These are phyloP conservation scores for Ursus arctos DNA, from an alignment of 2,113 vertebrate genomes.

Conservation along the genomic window DNA sequence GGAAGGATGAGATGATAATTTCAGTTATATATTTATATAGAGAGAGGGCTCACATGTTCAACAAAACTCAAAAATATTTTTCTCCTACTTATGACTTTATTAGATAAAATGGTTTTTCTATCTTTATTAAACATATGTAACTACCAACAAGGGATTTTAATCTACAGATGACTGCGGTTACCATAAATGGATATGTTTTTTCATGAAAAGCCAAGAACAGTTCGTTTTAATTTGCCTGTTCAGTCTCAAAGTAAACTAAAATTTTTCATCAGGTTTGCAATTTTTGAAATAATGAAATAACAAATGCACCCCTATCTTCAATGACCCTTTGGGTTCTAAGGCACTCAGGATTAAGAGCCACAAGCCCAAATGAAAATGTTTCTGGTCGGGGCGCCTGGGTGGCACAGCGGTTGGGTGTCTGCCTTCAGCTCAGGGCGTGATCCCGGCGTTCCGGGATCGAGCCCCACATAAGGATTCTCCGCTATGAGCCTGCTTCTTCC, in stretches of 20 bases:
- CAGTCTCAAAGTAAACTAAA: neutral
- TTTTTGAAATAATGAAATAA: constrained; percentile 18
- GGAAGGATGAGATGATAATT: neutral
- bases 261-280: neutral
- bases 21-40: neutral
- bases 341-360: neutral
- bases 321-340: neutral
- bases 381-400: no score
- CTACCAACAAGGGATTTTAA: neutral
- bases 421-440: no score
- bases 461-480: no score
- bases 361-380: neutral
- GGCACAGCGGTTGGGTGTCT: no score
- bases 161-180: neutral
- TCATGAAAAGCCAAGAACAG: neutral
- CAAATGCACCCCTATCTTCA: neutral
- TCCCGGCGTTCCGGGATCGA: no score
- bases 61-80: neutral
- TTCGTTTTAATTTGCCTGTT: neutral
- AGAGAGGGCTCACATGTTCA: neutral
- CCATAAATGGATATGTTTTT: neutral
- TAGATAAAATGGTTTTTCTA: constrained; percentile 8
- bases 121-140: neutral
- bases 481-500: no score
- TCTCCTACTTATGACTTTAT: neutral